Base-by-base conservation (phyloP, 2,113 vertebrate species). In the Smithornis capensis region DNA sequence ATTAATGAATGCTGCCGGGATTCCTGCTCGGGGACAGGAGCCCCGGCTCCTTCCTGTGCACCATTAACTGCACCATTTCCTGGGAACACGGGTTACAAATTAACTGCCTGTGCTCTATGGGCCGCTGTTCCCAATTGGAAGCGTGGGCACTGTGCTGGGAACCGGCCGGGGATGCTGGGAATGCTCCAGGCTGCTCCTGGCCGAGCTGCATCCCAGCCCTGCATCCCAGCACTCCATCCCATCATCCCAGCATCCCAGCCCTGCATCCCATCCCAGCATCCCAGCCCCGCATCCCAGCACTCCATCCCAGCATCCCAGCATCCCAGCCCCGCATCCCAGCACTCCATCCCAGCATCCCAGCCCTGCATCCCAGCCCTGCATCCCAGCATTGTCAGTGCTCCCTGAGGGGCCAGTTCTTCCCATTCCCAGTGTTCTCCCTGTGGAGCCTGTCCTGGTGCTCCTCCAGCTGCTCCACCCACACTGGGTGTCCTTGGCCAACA, bases 331-430 rank as follows among this genome's bases (percentile, higher is more conserved):
- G 3, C 62, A 76, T 31, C 83, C 22, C 5, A n/a, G 13, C 6
- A 2, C 8, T 2, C 12, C 35, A 38, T 45, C 63, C 42, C 64
- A 69, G 60, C 52, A 12, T 42, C 6, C 4, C 73, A 56, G 14
- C 42, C 27, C 13, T n/a, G 27, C 37, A 29, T 27, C 25, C 24
- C 24, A 27, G 7, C 21, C 19, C 37, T 19, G 3, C 62, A 76
- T 37, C 73, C 24, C 6, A 14, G 28, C 9, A 1, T 8, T 8
- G 37, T 1, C 7, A 1, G 4, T 21, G 45, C 60, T 63, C 44
- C 35, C 47, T 2, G 3, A 1, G 33, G 19, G 53, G 67, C n/a
- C 4, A 7, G 25, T 37, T 60, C n/a, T 23, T n/a, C 35, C 42
- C 69, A 65, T 44, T 64, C 67, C 37, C 5, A 0, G 44, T 29